Evolutionary conservation across 2,888 invertebrate species (phyloP).

Genomic region (Sphinx pinastri): DNA sequence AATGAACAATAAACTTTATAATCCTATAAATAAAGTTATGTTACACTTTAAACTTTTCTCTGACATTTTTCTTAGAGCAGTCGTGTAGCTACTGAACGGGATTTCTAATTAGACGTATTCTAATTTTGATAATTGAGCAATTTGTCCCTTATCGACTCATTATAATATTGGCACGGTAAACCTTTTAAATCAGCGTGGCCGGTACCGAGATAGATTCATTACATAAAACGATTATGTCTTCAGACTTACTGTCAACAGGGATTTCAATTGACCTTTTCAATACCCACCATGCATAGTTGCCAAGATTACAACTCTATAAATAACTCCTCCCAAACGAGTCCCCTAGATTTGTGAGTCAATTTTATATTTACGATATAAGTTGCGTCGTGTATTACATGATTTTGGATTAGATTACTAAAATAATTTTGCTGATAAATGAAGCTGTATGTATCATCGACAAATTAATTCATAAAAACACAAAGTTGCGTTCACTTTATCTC

Average conservation of each 20-base stretch:
- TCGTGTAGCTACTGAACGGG: no score
- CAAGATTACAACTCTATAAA: slow-evolving; percentile 14
- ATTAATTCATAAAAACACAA: no score
- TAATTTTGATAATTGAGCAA: not conserved
- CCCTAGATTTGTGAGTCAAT: not conserved
- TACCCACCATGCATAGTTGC: slow-evolving; percentile 21
- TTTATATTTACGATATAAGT: slow-evolving; percentile 1
- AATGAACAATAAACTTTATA: no score
- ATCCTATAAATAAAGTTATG: no score
- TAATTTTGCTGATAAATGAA: no score
- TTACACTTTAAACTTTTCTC: no score
- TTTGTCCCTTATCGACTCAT: not conserved
- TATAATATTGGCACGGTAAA: not conserved
- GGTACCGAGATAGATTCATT: not conserved
- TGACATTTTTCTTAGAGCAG: no score
- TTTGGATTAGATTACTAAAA: no score
- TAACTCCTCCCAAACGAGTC: not conserved
- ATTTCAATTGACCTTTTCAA: slow-evolving; percentile 22
- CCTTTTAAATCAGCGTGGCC: not conserved
- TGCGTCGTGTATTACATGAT: not conserved
- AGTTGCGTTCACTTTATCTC: not conserved
- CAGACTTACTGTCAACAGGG: slow-evolving; percentile 5
- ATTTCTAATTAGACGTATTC: no score
- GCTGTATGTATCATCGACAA: no score
- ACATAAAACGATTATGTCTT: slow-evolving; percentile 21